phyloP scores from a whole-genome alignment of 2,888 invertebrate genomes.

The Drosophila demipolita region DNA sequence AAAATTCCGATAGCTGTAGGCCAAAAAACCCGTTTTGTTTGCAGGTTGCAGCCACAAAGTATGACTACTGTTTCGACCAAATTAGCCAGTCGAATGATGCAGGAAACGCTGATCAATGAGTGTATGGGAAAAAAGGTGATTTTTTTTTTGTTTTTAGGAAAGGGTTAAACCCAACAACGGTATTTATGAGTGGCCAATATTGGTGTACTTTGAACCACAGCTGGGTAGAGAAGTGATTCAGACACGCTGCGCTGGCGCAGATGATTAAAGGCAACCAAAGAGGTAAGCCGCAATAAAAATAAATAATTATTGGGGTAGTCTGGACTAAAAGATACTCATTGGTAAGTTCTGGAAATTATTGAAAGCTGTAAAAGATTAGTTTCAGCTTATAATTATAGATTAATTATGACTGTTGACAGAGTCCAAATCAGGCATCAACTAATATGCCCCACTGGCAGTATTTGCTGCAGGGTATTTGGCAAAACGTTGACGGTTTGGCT shows the following conservation, averaged over 20 bases:
- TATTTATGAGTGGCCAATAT: conserved; percentile 58
- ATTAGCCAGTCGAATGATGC: conserved; percentile 30
- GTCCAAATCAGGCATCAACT: too few relatives aligned
- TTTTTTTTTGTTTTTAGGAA: background rate
- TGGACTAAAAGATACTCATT: conserved; percentile 15
- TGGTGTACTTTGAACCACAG: conserved; percentile 64
- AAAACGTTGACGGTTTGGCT: conserved; percentile 41
- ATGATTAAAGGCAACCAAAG: conserved; percentile 53
- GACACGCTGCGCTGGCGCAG: conserved; percentile 43
- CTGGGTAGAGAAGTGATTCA: conserved; percentile 52
- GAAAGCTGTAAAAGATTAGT: background rate
- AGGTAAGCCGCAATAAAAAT: conserved; percentile 46
- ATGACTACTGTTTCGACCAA: conserved; percentile 53
- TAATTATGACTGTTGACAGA: too few relatives aligned
- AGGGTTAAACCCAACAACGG: conserved; percentile 34
- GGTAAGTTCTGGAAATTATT: background rate
- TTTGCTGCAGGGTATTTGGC: conserved; percentile 25
- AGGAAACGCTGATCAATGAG: conserved; percentile 23
- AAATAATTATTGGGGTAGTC: background rate
- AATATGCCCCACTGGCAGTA: background rate
- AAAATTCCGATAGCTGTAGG: conserved; percentile 35
- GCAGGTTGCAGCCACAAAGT: conserved; percentile 15
- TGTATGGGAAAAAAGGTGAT: conserved; percentile 5
- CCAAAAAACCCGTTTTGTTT: conserved; percentile 52
- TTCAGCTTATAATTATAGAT: background rate